Percentiles rank a stretch among this genome's conserved stretches.
Evolutionary conservation across 1,140 invertebrate species (phyloP).

Genomic region (Paracyclopina nana): DNA sequence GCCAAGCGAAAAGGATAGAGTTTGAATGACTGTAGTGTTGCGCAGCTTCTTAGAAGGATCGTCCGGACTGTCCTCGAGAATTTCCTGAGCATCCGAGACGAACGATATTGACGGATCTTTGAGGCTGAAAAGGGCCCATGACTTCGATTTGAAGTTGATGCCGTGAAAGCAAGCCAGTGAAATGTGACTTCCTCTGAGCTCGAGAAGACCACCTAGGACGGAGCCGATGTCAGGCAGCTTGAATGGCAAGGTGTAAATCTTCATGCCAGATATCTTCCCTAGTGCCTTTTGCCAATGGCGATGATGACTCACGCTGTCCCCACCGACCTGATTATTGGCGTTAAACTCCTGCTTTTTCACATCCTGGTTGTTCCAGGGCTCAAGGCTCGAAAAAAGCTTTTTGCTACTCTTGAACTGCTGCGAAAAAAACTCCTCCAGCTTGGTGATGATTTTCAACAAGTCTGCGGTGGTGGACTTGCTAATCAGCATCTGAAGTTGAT

Average conservation of each 20-base stretch:
- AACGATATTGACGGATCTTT: conserved; percentile 87
- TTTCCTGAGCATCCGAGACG: conserved; percentile 76
- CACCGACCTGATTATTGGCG: neutral
- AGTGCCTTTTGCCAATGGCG: conserved; percentile 74
- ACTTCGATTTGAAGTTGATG: conserved; percentile 89
- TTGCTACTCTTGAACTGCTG: conserved; percentile 86
- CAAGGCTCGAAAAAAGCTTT: conserved; percentile 57
- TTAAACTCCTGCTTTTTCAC: neutral
- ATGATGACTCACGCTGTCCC: conserved; percentile 30
- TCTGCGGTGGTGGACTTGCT: conserved; percentile 89
- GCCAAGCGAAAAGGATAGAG: conserved; percentile 67
- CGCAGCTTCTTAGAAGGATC: conserved; percentile 2
- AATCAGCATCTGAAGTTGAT: conserved; percentile 86
- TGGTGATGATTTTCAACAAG: conserved; percentile 83
- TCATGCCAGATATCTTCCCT: conserved; percentile 45
- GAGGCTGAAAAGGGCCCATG: conserved; percentile 84
- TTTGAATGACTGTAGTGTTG: conserved; percentile 32
- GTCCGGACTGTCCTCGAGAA: conserved; percentile 33
- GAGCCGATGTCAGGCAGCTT: conserved; percentile 48
- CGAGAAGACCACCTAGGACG: conserved; percentile 43
- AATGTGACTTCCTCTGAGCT: conserved; percentile 48
- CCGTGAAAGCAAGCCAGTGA: conserved; percentile 92
- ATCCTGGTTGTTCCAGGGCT: conserved; percentile 31
- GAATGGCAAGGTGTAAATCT: conserved; percentile 46
- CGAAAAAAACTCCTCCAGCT: conserved; percentile 88